Conservation (phyloP, 1,140 invertebrate genomes). For the Formica exsecta region DNA sequence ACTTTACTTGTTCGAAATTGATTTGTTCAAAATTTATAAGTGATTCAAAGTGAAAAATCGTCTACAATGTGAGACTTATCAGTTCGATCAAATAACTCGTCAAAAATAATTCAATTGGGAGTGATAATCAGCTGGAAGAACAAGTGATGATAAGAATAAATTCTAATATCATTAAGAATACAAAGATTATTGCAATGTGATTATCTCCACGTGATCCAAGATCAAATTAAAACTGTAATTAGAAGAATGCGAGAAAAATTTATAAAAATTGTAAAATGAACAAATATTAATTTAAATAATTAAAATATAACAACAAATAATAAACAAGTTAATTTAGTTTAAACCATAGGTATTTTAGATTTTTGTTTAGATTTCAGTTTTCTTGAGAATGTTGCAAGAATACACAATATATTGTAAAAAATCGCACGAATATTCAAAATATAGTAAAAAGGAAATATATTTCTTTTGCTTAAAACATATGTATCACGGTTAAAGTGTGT, state of each 20-base stretch:
- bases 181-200: constrained; percentile 10
- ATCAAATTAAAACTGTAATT: constrained; percentile 69
- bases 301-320: not conserved
- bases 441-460: not conserved
- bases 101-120: not conserved
- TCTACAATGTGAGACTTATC: not conserved
- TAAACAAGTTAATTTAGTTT: not conserved
- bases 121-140: not conserved
- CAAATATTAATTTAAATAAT: not conserved
- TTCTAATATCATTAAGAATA: not conserved
- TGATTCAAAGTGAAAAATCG: not conserved
- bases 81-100: not conserved
- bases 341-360: not conserved
- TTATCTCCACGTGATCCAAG: constrained; percentile 71
- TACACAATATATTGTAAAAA: no score
- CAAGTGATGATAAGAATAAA: not conserved
- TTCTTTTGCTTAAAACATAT: not conserved
- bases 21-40: not conserved
- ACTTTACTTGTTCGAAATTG: not conserved
- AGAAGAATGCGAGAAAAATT: not conserved
- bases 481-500: not conserved
- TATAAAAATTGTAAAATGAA: not conserved
- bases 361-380: not conserved
- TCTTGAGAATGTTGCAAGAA: not conserved
- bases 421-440: not conserved